Conservation (phyloP, 2,797 vertebrate species). For the Neoniphon sammara region DNA sequence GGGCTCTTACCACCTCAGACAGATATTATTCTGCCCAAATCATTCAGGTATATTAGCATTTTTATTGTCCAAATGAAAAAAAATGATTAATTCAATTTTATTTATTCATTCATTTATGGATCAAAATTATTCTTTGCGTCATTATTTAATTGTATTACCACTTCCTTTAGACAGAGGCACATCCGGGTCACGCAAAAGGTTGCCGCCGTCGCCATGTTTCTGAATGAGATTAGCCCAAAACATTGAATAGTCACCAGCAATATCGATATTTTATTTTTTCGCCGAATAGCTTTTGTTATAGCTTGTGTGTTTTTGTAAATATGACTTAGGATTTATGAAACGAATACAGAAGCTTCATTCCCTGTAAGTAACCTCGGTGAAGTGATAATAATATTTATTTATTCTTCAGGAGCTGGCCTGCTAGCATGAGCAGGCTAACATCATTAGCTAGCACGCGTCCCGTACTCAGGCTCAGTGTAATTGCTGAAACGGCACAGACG, state of each 20-base stretch:
- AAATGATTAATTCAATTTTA: no score
- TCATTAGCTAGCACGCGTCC: conserved; percentile 59
- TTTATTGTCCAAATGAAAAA: no score
- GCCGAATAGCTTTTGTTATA: conserved; percentile 47
- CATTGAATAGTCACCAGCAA: conserved; percentile 74
- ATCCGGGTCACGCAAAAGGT: conserved; percentile 80
- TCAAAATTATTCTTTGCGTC: neutral
- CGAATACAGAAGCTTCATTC: conserved; percentile 47
- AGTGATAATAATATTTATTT: conserved; percentile 51
- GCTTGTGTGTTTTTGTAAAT: conserved; percentile 53
- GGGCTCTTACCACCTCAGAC: no score
- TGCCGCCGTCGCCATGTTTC: conserved; percentile 80
- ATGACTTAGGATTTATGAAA: conserved; percentile 72
- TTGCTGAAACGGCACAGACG: conserved; percentile 11
- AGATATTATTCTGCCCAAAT: no score
- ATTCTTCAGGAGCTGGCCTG: conserved; percentile 58
- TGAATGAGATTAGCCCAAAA: conserved; percentile 80
- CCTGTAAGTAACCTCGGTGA: conserved; percentile 74
- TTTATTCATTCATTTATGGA: no score
- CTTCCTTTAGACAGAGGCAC: conserved; percentile 54
- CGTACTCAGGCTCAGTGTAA: conserved; percentile 37
- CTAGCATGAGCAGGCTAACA: conserved; percentile 72
- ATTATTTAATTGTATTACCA: neutral
- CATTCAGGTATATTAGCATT: no score
- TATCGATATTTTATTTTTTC: conserved; percentile 67